Conservation (phyloP, 2,888 invertebrate species). For the Cantharis rufa region DNA sequence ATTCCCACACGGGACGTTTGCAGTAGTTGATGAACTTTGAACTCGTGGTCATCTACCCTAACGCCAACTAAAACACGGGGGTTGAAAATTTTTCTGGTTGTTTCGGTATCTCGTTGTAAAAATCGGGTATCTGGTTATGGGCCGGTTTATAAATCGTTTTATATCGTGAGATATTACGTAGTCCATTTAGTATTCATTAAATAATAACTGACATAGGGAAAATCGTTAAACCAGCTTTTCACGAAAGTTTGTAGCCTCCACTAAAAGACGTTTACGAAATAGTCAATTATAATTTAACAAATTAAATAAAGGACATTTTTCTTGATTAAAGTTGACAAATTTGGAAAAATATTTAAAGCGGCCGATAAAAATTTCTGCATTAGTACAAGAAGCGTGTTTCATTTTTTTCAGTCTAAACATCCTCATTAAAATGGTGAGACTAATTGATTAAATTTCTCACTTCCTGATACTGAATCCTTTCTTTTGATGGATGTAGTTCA, state of each 20-base stretch:
- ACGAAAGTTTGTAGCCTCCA: not conserved
- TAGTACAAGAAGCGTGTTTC: not conserved
- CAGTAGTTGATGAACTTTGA: not conserved
- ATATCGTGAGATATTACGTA: not conserved
- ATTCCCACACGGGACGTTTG: slow-evolving; percentile 1
- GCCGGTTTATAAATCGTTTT: not conserved
- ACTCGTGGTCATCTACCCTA: slow-evolving; percentile 1
- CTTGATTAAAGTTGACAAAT: not conserved
- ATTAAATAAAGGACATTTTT: not conserved
- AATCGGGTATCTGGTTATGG: not conserved
- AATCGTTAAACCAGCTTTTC: not conserved
- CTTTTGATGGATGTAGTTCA: not conserved
- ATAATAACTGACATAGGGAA: not conserved
- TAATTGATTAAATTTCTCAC: not conserved
- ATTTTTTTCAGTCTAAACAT: not conserved
- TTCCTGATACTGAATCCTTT: not conserved
- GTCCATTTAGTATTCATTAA: not conserved
- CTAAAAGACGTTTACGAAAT: not conserved
- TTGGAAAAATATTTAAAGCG: not conserved
- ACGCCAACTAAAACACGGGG: not conserved
- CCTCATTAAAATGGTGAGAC: not conserved
- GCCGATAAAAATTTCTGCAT: not conserved
- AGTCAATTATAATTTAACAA: not conserved
- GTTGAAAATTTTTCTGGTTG: not conserved
- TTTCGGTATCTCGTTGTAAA: not conserved